Base-by-base conservation (phyloP, 2,797 vertebrate species). In the Lepilemur septentrionalis region DNA sequence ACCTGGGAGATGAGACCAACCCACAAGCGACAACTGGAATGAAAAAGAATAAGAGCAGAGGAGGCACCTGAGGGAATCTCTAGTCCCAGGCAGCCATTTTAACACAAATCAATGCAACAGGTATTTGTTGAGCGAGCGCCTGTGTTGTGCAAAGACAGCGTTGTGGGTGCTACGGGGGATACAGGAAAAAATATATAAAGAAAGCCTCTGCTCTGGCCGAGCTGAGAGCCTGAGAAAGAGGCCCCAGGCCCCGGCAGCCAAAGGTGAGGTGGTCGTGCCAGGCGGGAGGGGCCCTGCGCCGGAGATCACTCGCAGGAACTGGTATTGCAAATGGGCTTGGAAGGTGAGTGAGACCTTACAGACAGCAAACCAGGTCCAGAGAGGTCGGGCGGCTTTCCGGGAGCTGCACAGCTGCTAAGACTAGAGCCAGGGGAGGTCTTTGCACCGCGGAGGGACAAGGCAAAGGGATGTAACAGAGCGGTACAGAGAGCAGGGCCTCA, bases 21-120 rank as follows among this genome's bases (percentile, higher is more conserved):
- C 83, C 91, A 67, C 86, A 84, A 78, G 75, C 12, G 43, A 95
- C 88, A 84, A 69, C 5, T 50, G 81, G 65, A 91, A 83, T 75
- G 75, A 92, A 52, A 92, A 93, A 91, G 89, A 69, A 82, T 79
- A 80, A 4, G 8, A 79, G 80, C 57, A 22, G 0, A n/a, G 32
- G 75, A 69, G 75, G 75, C 32, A 88, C 94, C 89, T 32, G 70
- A 41, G 75, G 94, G 86, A 50, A 50, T 72, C 70, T 92, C 78
- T 57, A 79, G 90, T 86, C 73, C 48, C 28, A 84, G 83, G 70
- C 93, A 95, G 83, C 70, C 95, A 79, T 89, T 91, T 91, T 61
- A 59, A 84, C 52, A 83, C 87, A 65, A 87, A 96, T 83, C 85
- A 52, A 9, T 38, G 61, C 94, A 94, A 95, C 85, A 94, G 72